phyloP scores from a whole-genome alignment of 2,113 vertebrate genomes.

The Clinocottus analis region DNA sequence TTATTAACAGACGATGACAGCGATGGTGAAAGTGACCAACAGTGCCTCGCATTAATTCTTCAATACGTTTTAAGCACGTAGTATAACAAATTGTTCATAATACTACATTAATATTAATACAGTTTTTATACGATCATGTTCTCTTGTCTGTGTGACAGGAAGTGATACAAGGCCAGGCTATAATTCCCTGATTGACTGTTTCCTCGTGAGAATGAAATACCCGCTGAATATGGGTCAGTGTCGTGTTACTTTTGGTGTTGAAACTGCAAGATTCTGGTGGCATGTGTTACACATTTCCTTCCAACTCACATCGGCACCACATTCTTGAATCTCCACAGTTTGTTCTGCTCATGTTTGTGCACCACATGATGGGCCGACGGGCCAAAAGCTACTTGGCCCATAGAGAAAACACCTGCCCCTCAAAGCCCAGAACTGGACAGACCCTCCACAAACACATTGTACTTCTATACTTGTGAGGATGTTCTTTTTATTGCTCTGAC shows the following conservation, averaged over 20 bases:
- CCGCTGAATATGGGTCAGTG: slow-evolving; percentile 32
- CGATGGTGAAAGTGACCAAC: neutral
- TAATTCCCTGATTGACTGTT: neutral
- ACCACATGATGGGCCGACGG: slow-evolving; percentile 45
- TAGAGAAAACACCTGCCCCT: slow-evolving; percentile 80
- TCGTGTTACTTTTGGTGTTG: slow-evolving; percentile 15
- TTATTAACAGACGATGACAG: slow-evolving; percentile 3
- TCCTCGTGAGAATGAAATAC: neutral
- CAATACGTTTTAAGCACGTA: neutral
- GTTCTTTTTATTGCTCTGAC: slow-evolving; percentile 3
- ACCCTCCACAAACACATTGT: slow-evolving; percentile 24
- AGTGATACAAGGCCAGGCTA: neutral
- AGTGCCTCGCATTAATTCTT: neutral
- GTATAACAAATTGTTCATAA: neutral
- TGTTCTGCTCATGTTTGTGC: slow-evolving; percentile 74
- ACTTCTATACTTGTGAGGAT: slow-evolving; percentile 39
- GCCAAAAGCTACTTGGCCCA: slow-evolving; percentile 68
- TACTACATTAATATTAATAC: neutral
- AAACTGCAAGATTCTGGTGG: slow-evolving; percentile 23
- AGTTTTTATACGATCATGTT: neutral
- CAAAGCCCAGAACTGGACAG: slow-evolving; percentile 44
- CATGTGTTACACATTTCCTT: slow-evolving; percentile 52
- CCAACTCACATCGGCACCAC: slow-evolving; percentile 62
- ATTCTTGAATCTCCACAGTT: slow-evolving; percentile 70
- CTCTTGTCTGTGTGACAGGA: neutral